A percentile compares a stretch with the other conserved stretches of the same genome.
These are phyloP conservation scores for Theristicus caerulescens DNA, from an alignment of 2,113 vertebrate species.

Conservation along the genomic window DNA sequence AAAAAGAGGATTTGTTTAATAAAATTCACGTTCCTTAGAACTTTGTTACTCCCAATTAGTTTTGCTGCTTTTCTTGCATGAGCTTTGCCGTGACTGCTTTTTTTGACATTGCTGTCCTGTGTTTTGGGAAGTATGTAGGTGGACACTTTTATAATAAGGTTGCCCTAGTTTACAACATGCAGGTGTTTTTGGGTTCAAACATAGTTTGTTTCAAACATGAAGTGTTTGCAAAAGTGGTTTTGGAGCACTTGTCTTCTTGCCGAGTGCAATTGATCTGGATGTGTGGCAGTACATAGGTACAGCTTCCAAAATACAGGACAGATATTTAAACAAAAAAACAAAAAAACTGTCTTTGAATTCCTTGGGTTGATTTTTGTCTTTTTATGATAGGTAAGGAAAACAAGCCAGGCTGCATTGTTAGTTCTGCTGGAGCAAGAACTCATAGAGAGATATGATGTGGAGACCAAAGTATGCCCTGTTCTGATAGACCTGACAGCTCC, in stretches of 20 bases:
- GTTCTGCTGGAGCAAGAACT: slow-evolving; percentile 88
- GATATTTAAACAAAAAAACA: neutral
- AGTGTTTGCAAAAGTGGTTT: neutral
- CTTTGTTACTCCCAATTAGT: neutral
- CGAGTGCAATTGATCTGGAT: neutral
- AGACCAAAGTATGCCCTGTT: slow-evolving; percentile 88
- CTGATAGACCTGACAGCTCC: slow-evolving; percentile 88
- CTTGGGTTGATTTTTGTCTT: neutral
- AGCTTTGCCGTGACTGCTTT: neutral
- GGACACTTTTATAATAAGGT: neutral
- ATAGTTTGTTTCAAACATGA: neutral
- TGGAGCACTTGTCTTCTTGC: neutral
- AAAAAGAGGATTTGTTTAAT: neutral
- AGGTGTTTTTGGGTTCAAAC: neutral
- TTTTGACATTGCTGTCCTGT: neutral
- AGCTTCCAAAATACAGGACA: neutral
- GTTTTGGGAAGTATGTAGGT: neutral
- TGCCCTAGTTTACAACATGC: neutral
- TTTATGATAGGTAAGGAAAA: slow-evolving; percentile 82
- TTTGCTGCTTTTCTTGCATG: neutral
- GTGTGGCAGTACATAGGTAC: neutral
- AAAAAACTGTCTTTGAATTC: neutral
- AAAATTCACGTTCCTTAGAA: neutral
- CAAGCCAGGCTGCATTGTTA: slow-evolving; percentile 86
- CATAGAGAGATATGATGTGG: slow-evolving; percentile 84